Evolutionary conservation across 2,113 vertebrate genomes (phyloP), one percentile per base, ranked within the genome.

Genomic region (Cariama cristata): DNA sequence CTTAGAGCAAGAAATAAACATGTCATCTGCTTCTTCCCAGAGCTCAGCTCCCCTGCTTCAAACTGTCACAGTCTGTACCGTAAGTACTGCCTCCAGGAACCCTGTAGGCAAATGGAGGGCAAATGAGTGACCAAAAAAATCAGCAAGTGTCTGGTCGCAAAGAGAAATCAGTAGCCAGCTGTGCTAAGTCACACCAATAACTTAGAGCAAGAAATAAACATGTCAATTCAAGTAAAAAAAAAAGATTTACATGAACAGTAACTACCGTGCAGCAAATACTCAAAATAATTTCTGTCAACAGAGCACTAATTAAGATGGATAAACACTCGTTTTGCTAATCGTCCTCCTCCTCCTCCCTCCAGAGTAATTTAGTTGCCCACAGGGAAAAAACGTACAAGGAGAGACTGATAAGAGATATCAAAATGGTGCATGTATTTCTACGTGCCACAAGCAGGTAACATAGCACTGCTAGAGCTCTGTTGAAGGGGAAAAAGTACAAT

Each of bases 221-320:
- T 10, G 58, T 69, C 42, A 68, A 82, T 79, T 89, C 35, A 71
- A 64, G 63, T 15, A 44, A 76, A 56, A 35, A 74, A 73, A 28
- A 63, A 49, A 56, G 0, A 77, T 32, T 64, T 93, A 93, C 66
- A 45, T 69, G 50, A 91, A 87, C 66, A 82, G 74, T 83, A 94
- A 76, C 94, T 91, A 91, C 89, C n/a, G 33, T n/a, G 77, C 58
- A 76, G 74, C 59, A 96, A 95, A 97, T 94, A 96, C 77, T 90
- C 66, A 88, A 89, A 96, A 97, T 94, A 82, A 94, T 91, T 95
- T 93, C 77, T 93, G 91, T 94, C 94, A 96, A 95, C 89, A 86
- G 84, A 96, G 71, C 87, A 49, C 58, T 97, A 96, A 97, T 97
- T 93, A 97, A 94, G 89, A 96, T 3, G 6, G 87, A 96, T 96